Evolutionary conservation across 2,888 invertebrate genomes (phyloP), one percentile per base, ranked within the genome.

Genomic region (Hoplodrina ambigua): DNA sequence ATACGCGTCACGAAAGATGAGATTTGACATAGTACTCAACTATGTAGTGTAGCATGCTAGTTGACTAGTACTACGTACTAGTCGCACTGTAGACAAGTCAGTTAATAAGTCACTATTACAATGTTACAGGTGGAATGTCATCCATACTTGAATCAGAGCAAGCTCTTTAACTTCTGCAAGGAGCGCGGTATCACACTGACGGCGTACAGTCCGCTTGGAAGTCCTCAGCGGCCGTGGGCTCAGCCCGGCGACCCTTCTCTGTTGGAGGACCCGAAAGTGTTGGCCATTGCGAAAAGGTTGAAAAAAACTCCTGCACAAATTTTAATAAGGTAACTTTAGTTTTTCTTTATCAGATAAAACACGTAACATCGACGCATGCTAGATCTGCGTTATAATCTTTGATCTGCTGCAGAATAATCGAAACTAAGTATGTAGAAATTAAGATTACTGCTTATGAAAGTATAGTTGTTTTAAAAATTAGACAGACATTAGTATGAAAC

Each of bases 181-280:
- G 92, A 96, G 25, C 93, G 96, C 13, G 94, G 94, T 60, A 96
- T 98, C 58, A 90, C 94, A n/a, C 93, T 98, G 10, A 97, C 97
- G 19, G 98, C 97, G 0, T 98, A 98, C 88, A 97, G 97, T 85
- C 97, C 97, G 0, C 94, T 98, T 19, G 98, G 97, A 41, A 96
- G 97, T n/a, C 97, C 97, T 0, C 96, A 97, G 79, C 94, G 97
- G 44, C 97, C 97, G 1, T 97, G 96, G 96, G 96, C 96, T 4
- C 96, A 96, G 74, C 96, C 97, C 2, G 96, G 91, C 11, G 97
- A 97, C 75, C 96, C 96, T 1, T 88, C 90, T 55, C 82, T 97
- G 13, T 85, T 97, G 74, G 95, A 96, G 11, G 96, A 97, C 82
- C 94, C 96, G 0, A 94, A 94, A 85, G 92, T 98, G 3, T 91